phyloP scores from a whole-genome alignment of 2,888 invertebrate species.

The Ectemnius lituratus region DNA sequence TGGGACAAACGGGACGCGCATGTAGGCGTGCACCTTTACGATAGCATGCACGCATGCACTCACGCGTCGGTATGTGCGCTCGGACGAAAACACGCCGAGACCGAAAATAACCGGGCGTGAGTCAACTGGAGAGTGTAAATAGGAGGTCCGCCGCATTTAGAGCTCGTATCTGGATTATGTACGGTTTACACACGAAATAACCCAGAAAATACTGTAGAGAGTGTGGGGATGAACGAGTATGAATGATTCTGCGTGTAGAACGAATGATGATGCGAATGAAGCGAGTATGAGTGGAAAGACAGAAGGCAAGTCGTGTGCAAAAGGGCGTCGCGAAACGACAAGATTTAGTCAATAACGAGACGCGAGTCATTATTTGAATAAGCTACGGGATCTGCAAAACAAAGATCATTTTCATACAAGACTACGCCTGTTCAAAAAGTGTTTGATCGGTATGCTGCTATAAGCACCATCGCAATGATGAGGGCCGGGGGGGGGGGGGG shows the following conservation, averaged over 20 bases:
- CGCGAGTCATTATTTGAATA: too few relatives aligned
- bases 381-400: too few relatives aligned
- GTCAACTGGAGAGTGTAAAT: constrained; percentile 71
- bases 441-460: constrained; percentile 26
- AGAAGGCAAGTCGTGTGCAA: too few relatives aligned
- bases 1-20: background rate
- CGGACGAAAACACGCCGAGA: constrained; percentile 68
- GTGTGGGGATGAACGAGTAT: too few relatives aligned
- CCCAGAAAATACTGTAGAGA: constrained; percentile 54
- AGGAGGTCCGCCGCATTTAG: constrained; percentile 70
- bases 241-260: too few relatives aligned
- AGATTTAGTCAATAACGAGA: too few relatives aligned
- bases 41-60: constrained; percentile 40
- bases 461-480: too few relatives aligned
- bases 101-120: constrained; percentile 69
- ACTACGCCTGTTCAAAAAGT: constrained; percentile 31
- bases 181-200: constrained; percentile 59
- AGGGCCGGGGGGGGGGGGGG: too few relatives aligned
- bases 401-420: too few relatives aligned
- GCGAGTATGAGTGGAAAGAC: too few relatives aligned
- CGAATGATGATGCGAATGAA: too few relatives aligned
- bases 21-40: constrained; percentile 30
- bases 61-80: constrained; percentile 55
- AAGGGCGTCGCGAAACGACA: too few relatives aligned
- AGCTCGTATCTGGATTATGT: constrained; percentile 69